Conservation (phyloP, 2,888 invertebrate species). For the Andrena dorsata region DNA sequence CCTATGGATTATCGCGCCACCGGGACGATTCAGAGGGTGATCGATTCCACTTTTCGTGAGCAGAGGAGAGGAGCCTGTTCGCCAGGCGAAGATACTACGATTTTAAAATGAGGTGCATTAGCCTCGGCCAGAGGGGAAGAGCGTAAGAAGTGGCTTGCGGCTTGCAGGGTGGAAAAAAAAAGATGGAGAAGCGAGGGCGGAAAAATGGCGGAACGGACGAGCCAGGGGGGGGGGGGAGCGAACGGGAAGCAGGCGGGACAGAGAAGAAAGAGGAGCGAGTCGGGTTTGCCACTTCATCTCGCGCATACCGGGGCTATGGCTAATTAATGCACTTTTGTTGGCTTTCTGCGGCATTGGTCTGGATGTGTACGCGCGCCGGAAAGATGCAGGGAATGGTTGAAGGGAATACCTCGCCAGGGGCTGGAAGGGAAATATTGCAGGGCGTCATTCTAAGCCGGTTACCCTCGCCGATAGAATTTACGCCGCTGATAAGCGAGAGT, state of each 20-base stretch:
- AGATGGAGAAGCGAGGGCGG: neutral
- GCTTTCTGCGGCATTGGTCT: constrained; percentile 61
- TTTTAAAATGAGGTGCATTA: constrained; percentile 34
- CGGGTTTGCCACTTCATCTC: constrained; percentile 67
- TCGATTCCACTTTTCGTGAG: neutral
- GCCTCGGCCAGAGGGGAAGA: neutral
- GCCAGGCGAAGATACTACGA: constrained; percentile 3
- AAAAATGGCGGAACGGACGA: neutral
- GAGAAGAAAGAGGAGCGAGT: constrained; percentile 41
- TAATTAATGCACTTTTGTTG: constrained; percentile 79
- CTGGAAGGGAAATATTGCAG: constrained; percentile 28
- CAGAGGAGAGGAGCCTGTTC: neutral
- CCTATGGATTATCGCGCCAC: neutral
- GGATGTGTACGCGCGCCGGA: constrained; percentile 39
- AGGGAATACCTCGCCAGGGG: constrained; percentile 2
- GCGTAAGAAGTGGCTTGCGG: constrained; percentile 43
- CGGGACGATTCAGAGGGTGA: constrained; percentile 5
- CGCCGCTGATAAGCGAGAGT: constrained; percentile 29
- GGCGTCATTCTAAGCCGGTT: constrained; percentile 2
- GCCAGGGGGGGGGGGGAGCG: neutral
- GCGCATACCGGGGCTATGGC: constrained; percentile 60
- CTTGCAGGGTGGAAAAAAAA: constrained; percentile 13
- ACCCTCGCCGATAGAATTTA: constrained; percentile 29
- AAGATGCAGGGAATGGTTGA: constrained; percentile 28
- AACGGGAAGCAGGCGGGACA: constrained; percentile 16